phyloP scores from a whole-genome alignment of 2,888 invertebrate genomes.

The Cephonodes hylas region DNA sequence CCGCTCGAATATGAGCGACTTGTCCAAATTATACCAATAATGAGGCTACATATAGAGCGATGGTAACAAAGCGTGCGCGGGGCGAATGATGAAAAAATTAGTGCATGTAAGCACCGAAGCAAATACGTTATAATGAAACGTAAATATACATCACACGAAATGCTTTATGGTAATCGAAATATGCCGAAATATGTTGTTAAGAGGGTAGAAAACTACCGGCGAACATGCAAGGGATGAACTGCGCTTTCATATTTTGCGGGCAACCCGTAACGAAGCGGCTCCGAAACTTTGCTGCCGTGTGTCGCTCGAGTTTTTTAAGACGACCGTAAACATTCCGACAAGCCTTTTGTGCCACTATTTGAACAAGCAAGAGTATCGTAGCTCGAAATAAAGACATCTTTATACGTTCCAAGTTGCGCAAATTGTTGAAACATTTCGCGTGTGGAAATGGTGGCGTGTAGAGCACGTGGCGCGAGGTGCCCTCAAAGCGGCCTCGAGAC shows the following conservation, averaged over 20 bases:
- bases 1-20: conserved; percentile 47
- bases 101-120: conserved; percentile 45
- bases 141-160: conserved; percentile 75
- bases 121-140: conserved; percentile 62
- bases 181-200: conserved; percentile 81
- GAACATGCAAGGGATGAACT: conserved; percentile 79
- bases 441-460: conserved; percentile 35
- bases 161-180: conserved; percentile 81
- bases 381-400: conserved; percentile 64
- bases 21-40: conserved; percentile 32
- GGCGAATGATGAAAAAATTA: conserved; percentile 16
- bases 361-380: conserved; percentile 48
- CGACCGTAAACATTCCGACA: conserved; percentile 65
- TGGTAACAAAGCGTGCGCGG: conserved; percentile 24
- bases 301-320: conserved; percentile 66
- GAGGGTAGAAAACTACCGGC: conserved; percentile 75
- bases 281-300: conserved; percentile 64
- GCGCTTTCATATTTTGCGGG: conserved; percentile 74
- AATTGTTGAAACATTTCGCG: conserved; percentile 53
- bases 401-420: conserved; percentile 49
- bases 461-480: not conserved
- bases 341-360: conserved; percentile 62
- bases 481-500: conserved; percentile 27
- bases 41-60: conserved; percentile 11
- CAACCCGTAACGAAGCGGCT: conserved; percentile 65